phyloP scores from a whole-genome alignment of 1,140 invertebrate species.

The Aphidius ervi region DNA sequence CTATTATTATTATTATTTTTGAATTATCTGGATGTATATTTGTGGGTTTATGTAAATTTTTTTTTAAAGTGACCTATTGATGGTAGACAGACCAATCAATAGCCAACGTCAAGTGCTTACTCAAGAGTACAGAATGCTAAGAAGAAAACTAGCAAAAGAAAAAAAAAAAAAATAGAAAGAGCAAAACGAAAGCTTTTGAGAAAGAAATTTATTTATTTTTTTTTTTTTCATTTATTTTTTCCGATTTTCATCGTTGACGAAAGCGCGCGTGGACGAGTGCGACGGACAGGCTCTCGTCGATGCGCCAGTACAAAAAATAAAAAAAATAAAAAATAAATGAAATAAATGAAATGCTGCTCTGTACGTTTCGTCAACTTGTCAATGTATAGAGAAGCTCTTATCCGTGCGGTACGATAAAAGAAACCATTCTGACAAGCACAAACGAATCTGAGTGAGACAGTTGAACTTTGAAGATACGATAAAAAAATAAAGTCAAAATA shows the following conservation, averaged over 20 bases:
- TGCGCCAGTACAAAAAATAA: neutral
- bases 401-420: conserved; percentile 7
- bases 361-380: conserved; percentile 22
- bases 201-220: neutral
- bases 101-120: neutral
- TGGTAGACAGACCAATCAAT: conserved; percentile 29
- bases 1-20: too few relatives aligned
- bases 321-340: neutral
- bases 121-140: neutral
- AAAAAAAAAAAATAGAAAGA: too few relatives aligned
- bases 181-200: too few relatives aligned
- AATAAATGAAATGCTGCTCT: conserved; percentile 9
- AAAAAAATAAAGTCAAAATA: too few relatives aligned
- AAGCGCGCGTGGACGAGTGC: conserved; percentile 10
- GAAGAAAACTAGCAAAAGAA: too few relatives aligned
- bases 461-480: too few relatives aligned
- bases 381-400: conserved; percentile 14
- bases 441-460: too few relatives aligned
- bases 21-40: conserved; percentile 20
- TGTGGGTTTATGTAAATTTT: conserved; percentile 16
- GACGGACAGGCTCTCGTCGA: conserved; percentile 5
- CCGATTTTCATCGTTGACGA: conserved; percentile 5
- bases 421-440: neutral
- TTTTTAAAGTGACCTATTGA: conserved; percentile 32
- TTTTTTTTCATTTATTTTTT: neutral